Evolutionary conservation across 2,888 invertebrate genomes (phyloP), one percentile per base, ranked within the genome.

Genomic region (Amiota communis): DNA sequence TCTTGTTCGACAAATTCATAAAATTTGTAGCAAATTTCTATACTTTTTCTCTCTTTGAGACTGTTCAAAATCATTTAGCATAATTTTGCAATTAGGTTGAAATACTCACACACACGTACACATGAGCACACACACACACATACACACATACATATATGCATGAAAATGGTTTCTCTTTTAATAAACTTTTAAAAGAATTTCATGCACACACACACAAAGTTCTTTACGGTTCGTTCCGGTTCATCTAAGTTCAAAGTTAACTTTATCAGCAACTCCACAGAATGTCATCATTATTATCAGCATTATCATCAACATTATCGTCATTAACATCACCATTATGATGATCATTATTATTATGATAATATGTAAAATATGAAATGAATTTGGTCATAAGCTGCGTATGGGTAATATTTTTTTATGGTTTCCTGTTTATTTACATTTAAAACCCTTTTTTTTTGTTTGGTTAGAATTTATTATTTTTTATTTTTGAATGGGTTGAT

Each of bases 61-160:
- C 46, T 63, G 76, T 74, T 71, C 57, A 49, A 69, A 48, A 46
- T 71, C 72, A 73, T 81, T 78, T 78, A 76, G 85, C 82, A 84
- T 83, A 84, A 82, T 83, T 81, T 77, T 67, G 73, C 78, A 83
- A 85, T 83, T 78, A 79, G 78, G 76, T 36, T 36, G 36, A 36
- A 36, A 36, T 36, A 36, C 8, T 0, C 36, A 36, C 36, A 36
- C 8, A 36, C 36, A 36, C 8, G 6, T 3, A 23, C 23, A 23
- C 23, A 23, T 3, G 3, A 1, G 3, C 36, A 36, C 36, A 36
- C 36, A 36, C 36, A 36, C 36, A 36, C 6, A 36, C 8, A 6
- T 6, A 36, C 79, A 78, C 76, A 8, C 13, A 49, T 15, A 51
- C 67, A 20, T 47, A 15, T 47, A 12, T 0, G n/a, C 0, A 13